Percentiles rank a stretch among this genome's conserved stretches.
phyloP scores from a whole-genome alignment of 2,888 invertebrate genomes.

The Mesorhabditis spiculigera region DNA sequence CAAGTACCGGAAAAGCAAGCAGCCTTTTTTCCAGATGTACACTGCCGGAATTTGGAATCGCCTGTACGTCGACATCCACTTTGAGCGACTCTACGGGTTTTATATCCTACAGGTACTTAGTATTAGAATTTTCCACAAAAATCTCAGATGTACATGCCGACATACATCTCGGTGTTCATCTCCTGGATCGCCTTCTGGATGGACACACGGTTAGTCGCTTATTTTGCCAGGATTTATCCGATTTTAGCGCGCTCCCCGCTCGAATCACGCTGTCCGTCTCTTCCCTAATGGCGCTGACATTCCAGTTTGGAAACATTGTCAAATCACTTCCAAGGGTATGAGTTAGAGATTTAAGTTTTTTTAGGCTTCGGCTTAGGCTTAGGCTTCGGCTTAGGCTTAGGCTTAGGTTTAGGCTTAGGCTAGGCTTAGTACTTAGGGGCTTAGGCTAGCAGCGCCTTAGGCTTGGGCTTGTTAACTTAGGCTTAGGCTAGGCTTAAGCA shows the following conservation, averaged over 20 bases:
- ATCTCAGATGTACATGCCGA: conserved; percentile 55
- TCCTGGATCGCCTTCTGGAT: conserved; percentile 58
- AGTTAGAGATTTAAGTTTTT: not conserved
- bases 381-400: no score
- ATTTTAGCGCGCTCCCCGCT: conserved; percentile 47
- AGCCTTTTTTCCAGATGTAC: conserved; percentile 33
- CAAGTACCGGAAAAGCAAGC: no score
- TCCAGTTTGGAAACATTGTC: conserved; percentile 57
- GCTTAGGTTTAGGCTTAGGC: no score
- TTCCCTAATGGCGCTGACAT: conserved; percentile 57
- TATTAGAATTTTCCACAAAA: not conserved
- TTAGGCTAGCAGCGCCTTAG: no score
- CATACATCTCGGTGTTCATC: conserved; percentile 56
- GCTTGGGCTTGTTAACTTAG: no score
- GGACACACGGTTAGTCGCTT: conserved; percentile 37
- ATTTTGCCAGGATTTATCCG: not conserved
- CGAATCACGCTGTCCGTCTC: conserved; percentile 55
- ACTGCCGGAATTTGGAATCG: conserved; percentile 58
- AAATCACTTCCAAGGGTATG: conserved; percentile 44
- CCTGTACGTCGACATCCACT: conserved; percentile 49
- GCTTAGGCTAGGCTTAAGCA: no score
- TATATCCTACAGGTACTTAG: conserved; percentile 49
- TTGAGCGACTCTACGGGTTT: conserved; percentile 56
- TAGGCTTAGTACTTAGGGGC: no score
- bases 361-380: no score